Evolutionary conservation across 2,113 vertebrate genomes (phyloP), one percentile per base, ranked within the genome.

Genomic region (Archocentrus centrarchus): DNA sequence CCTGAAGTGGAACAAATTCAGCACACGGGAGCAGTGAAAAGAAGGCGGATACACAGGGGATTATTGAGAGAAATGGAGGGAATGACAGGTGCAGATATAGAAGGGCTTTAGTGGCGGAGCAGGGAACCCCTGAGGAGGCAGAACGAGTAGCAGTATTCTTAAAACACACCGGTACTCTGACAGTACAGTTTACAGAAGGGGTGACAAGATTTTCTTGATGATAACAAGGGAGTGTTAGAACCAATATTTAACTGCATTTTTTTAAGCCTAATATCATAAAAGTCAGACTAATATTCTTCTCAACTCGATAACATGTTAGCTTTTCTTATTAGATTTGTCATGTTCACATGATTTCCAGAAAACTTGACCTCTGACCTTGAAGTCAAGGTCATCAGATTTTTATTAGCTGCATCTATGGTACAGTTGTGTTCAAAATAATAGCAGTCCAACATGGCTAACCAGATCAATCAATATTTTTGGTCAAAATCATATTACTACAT

Each of bases 1-100:
- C 68, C 30, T 91, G 61, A 37, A 81, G 88, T 85, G 84, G 90
- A 93, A 93, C 87, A 84, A 93, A 92, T 83, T 83, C 75, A 20
- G 58, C 81, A 70, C 20, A 66, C 63, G 47, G 77, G 60, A 81
- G 63, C 37, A 81, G 83, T 59, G 77, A 32, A 30, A 66, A 64
- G 76, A 81, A 62, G 77, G 82, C 22, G 68, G 82, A 55, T 32
- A 86, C 81, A 84, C 70, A 57, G 57, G 30, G 30, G 84, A 61
- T 37, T 57, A 55, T 1, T 14, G 77, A 62, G 64, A n/a, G 78
- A 18, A n/a, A 53, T 76, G 80, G 15, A 22, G 77, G 70, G 58
- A 68, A 57, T 2, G 61, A 82, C 88, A 87, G 84, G 84, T 83
- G 76, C 53, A 79, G 82, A 77, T 85, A 86, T 64, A 47, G 2